Evolutionary conservation across 2,888 invertebrate genomes (phyloP), one percentile per base, ranked within the genome.

Genomic region (Tenthredo scrophulariae): DNA sequence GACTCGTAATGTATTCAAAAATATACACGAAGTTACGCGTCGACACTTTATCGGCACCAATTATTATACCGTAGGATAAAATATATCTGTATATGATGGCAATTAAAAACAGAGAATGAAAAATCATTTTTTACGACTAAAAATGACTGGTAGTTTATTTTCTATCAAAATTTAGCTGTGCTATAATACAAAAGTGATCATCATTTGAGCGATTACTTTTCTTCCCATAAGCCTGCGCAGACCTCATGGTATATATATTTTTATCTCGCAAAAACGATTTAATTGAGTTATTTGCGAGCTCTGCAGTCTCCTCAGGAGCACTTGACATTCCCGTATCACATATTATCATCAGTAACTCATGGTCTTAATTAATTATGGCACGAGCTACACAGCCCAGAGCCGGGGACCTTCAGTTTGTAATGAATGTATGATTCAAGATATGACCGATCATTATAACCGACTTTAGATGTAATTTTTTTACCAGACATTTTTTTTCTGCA

Each of bases 291-390:
- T 80, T 62, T 80, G 40, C 80, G 26, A 62, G 22, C 80, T 80
- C 29, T 15, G 46, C 6, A 10, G 40, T 67, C 72, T 72, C 29
- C 50, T 58, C 18, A 29, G 40, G 33, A 33, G 75, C 58, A 75
- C 84, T 84, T 84, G 40, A 75, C 84, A 84, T 84, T 84, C 74
- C 40, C 50, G 40, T 58, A 54, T 54, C 29, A n/a, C n/a, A 22
- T 46, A 74, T 54, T 62, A 84, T 74, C 29, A 58, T 74, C 54
- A 62, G 80, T 62, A 62, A 7, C 40, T 13, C 58, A 46, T 80
- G 62, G 40, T 79, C 22, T 37, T 40, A 40, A 62, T 58, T 58
- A 79, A 79, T 79, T 29, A 77, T 50, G 43, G 74, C 43, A 43
- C 75, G 43, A 74, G 29, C 75, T 77, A 46, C 33, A 22, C 43